phyloP scores from a whole-genome alignment of 2,797 vertebrate species.

The Urosaurus nigricauda region DNA sequence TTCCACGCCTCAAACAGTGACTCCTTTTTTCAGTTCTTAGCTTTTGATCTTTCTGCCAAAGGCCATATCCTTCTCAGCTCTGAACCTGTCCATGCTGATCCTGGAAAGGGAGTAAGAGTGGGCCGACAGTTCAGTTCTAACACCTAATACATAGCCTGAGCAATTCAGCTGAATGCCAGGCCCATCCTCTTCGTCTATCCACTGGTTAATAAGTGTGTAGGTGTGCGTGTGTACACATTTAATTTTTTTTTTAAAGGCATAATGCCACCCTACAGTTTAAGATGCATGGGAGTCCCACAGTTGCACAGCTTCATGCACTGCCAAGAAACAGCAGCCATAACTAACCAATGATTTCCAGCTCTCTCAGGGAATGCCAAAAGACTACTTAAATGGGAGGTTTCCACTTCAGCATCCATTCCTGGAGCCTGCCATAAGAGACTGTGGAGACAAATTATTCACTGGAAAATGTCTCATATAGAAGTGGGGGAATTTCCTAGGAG shows the following conservation, averaged over 20 bases:
- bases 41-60: slow-evolving; percentile 34
- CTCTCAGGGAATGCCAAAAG: slow-evolving; percentile 3
- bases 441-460: not conserved
- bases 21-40: slow-evolving; percentile 4
- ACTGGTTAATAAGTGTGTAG: not conserved
- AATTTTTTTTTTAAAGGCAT: not conserved
- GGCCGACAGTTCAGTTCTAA: not conserved
- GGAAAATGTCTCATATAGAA: slow-evolving; percentile 6
- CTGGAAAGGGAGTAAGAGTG: not conserved
- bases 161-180: not conserved
- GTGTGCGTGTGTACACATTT: not conserved
- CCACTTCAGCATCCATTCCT: not conserved
- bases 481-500: not conserved
- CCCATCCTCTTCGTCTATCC: not conserved
- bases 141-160: not conserved
- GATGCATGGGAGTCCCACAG: not conserved
- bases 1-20: slow-evolving; percentile 29
- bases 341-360: not conserved
- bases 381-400: slow-evolving; percentile 12
- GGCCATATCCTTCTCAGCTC: slow-evolving; percentile 15
- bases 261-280: not conserved
- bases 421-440: not conserved
- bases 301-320: not conserved
- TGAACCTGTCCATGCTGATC: not conserved
- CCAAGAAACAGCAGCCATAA: not conserved